phyloP scores from a whole-genome alignment of 2,888 invertebrate genomes.

The Fissipunctia ypsillon region DNA sequence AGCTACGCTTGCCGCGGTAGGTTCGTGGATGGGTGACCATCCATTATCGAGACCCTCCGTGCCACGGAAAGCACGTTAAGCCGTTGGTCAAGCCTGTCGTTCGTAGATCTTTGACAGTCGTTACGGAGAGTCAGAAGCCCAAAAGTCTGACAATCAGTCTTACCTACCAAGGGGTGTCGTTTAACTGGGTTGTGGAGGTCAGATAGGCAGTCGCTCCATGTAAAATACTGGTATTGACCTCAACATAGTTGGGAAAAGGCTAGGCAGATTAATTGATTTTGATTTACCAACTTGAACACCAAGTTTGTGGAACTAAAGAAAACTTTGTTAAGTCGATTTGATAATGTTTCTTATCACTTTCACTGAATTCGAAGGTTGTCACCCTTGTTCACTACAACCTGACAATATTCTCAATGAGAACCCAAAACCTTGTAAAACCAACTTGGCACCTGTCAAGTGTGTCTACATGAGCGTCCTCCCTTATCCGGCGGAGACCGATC shows the following conservation, averaged over 20 bases:
- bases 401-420: slow-evolving; percentile 3
- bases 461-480: slow-evolving; percentile 53
- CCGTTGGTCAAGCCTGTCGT: neutral
- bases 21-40: neutral
- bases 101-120: neutral
- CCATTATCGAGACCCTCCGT: neutral
- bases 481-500: slow-evolving; percentile 80
- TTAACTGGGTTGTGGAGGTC: neutral
- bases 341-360: neutral
- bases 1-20: neutral
- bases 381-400: neutral
- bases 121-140: neutral
- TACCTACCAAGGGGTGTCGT: neutral
- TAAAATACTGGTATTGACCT: neutral
- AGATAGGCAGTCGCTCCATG: neutral
- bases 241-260: neutral
- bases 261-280: neutral
- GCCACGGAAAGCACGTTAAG: neutral
- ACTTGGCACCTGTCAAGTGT: slow-evolving; percentile 48
- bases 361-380: neutral
- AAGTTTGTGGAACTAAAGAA: neutral
- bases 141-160: neutral
- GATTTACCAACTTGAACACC: neutral
- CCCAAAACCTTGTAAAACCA: slow-evolving; percentile 25
- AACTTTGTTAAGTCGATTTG: neutral